These are phyloP conservation scores for Gallinago media DNA, from an alignment of 2,113 vertebrate species.

Conservation along the genomic window DNA sequence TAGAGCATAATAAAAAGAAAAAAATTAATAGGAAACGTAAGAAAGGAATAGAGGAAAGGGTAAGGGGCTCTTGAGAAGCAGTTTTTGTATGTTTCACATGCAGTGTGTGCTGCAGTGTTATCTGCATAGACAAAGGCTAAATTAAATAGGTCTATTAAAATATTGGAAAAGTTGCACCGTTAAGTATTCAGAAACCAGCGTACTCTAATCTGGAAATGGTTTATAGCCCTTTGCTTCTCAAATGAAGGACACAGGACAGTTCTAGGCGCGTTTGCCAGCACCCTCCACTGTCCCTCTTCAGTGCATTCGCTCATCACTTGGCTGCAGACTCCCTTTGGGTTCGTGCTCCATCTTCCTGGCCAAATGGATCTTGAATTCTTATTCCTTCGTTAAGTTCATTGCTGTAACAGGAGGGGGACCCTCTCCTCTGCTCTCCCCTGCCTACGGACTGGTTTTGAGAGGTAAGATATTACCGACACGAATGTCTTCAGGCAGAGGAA, in stretches of 20 bases:
- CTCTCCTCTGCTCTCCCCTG: neutral
- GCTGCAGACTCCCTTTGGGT: neutral
- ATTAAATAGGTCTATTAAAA: neutral
- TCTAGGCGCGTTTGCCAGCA: neutral
- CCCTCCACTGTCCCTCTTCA: neutral
- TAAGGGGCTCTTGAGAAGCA: neutral
- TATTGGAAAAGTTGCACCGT: neutral
- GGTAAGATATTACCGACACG: neutral
- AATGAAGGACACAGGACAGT: neutral
- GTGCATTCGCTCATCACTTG: neutral
- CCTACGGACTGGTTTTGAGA: neutral
- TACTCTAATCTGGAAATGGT: neutral
- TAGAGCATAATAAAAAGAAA: neutral
- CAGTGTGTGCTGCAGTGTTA: neutral
- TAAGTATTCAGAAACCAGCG: neutral
- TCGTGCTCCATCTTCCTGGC: neutral
- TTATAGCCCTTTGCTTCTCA: neutral
- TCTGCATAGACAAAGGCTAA: neutral
- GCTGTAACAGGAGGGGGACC: neutral
- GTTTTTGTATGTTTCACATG: neutral
- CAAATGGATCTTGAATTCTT: neutral
- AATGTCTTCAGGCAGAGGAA: neutral
- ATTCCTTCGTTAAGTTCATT: neutral
- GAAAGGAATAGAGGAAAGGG: neutral
- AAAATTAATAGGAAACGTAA: neutral